Percentiles rank a stretch among this genome's conserved stretches.
These are phyloP conservation scores for Cepaea hortensis DNA, from an alignment of 2,888 invertebrate species.

Conservation along the genomic window DNA sequence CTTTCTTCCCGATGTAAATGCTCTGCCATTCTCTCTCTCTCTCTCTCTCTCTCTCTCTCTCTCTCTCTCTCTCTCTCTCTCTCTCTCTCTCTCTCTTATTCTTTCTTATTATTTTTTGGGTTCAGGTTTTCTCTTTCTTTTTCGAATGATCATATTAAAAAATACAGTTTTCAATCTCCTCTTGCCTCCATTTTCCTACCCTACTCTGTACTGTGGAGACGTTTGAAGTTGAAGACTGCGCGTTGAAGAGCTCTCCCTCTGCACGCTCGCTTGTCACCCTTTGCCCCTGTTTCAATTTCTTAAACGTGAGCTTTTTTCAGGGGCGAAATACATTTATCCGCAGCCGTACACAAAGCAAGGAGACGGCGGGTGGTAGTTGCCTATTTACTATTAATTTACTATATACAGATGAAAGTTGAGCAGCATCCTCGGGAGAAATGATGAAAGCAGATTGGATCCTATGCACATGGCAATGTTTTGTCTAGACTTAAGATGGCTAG, in stretches of 20 bases:
- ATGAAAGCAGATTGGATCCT: neutral
- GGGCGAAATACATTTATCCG: neutral
- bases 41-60: too few species aligned
- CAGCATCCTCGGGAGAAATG: neutral
- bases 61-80: too few species aligned
- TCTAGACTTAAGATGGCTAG: neutral
- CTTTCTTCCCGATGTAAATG: neutral
- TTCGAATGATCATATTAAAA: neutral
- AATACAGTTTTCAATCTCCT: neutral
- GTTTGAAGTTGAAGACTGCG: neutral
- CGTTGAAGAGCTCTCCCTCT: too few species aligned
- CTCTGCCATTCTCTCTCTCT: neutral
- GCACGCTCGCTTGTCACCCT: too few species aligned
- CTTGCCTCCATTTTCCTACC: neutral
- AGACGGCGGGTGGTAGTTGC: neutral
- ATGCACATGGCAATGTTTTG: slow-evolving; percentile 18
- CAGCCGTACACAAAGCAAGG: neutral
- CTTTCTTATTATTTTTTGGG: neutral
- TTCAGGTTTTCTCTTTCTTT: neutral
- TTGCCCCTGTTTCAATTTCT: too few species aligned
- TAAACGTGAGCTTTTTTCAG: too few species aligned
- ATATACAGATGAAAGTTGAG: neutral
- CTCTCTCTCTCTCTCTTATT: neutral
- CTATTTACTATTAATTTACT: neutral
- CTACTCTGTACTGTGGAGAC: neutral